Evolutionary conservation across 2,797 vertebrate genomes (phyloP), one percentile per base, ranked within the genome.

Genomic region (Natrix natrix): DNA sequence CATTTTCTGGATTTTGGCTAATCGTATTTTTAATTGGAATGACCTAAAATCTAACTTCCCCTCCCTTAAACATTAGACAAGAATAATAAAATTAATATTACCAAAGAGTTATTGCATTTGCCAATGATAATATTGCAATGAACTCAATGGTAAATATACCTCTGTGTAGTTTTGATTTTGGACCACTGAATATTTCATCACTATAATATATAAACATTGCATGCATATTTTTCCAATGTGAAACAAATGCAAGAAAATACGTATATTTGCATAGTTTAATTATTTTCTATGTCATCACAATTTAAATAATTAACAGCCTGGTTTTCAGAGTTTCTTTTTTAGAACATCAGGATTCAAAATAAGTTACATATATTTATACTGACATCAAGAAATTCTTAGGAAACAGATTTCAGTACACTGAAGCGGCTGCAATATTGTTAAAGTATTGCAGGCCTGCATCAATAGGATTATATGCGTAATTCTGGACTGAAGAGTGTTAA

Each of bases 121-220:
- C 22, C 17, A 57, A 24, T 57, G 6, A 24, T 90, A 6, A 88
- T 92, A 66, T 74, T 1, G 28, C 91, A 16, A 13, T 8, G 78
- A 93, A 89, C 12, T 92, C 4, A 66, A 13, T 90, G 24, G 26
- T 90, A 93, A 92, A 24, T n/a, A 54, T 22, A 89, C 74, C 12
- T 56, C 43, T 0, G 7, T 54, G 55, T 8, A 93, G 12, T 32
- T 95, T 83, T 95, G 96, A 91, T 94, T 92, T 94, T 96, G 93
- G 91, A 91, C 92, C 93, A 93, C 92, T 96, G 93, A 90, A 87
- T 88, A 48, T 83, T 95, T 94, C 91, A 22, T 12, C 37, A 92
- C 28, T 91, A 14, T 52, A 48, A 78, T 91, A 83, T 48, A 83
- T 91, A 54, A 92, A 94, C 96, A 96, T 93, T 26, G 94, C 91